Percentiles rank a stretch among this genome's conserved stretches.
Evolutionary conservation across 2,113 vertebrate species (phyloP).

Genomic region (Planiliza haematocheilus): DNA sequence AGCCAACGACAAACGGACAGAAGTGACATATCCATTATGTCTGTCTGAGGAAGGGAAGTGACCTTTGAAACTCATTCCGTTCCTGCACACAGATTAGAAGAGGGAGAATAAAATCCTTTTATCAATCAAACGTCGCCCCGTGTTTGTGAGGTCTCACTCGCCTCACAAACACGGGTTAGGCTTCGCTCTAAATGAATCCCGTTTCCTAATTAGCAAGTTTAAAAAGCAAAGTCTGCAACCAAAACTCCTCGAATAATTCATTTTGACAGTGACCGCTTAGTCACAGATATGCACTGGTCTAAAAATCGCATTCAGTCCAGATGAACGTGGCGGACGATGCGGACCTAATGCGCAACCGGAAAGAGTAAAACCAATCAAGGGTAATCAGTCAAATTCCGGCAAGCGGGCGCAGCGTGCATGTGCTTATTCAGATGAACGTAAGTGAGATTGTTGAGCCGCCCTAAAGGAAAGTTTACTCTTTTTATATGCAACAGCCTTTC

Average conservation of each 20-base stretch:
- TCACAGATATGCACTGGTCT: conserved; percentile 15
- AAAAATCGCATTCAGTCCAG: conserved; percentile 38
- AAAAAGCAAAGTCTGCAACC: not conserved
- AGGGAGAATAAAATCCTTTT: conserved; percentile 33
- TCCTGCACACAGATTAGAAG: conserved; percentile 58
- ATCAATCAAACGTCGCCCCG: conserved; percentile 41
- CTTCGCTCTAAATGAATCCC: not conserved
- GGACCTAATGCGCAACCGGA: conserved; percentile 42
- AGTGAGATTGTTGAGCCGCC: conserved; percentile 30
- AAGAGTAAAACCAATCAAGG: conserved; percentile 52
- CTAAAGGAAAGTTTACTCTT: conserved; percentile 26
- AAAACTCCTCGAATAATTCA: conserved; percentile 14
- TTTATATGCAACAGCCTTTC: conserved; percentile 32
- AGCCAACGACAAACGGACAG: conserved; percentile 20
- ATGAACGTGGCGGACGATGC: conserved; percentile 29
- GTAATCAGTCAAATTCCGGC: conserved; percentile 42
- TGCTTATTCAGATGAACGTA: conserved; percentile 32
- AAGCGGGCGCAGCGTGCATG: conserved; percentile 27
- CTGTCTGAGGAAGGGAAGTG: conserved; percentile 53
- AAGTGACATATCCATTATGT: conserved; percentile 68
- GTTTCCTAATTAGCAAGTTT: not conserved
- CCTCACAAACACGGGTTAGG: conserved; percentile 25
- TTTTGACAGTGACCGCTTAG: conserved; percentile 20
- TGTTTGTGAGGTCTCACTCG: conserved; percentile 30
- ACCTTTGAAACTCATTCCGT: conserved; percentile 68